Evolutionary conservation across 2,797 vertebrate genomes (phyloP).

Genomic region (Hoplostethus mediterraneus): DNA sequence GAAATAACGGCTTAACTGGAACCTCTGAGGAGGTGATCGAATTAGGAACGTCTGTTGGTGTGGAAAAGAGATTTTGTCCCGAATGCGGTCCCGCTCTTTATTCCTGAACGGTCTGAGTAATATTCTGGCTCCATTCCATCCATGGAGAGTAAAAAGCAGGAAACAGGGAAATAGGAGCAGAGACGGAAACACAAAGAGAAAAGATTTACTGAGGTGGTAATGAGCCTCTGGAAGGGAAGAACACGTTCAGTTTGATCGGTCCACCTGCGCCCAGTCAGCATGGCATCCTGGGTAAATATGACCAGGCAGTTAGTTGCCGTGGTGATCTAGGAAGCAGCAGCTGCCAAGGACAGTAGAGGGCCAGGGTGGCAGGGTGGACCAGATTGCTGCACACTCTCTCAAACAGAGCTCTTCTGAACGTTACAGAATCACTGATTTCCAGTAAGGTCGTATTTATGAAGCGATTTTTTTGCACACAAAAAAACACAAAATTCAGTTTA

Average conservation of each 20-base stretch:
- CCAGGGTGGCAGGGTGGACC: conserved; percentile 20
- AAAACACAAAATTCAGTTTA: neutral
- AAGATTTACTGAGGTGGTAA: conserved; percentile 70
- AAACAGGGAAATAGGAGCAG: conserved; percentile 55
- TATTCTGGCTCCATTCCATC: conserved; percentile 41
- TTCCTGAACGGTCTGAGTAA: conserved; percentile 35
- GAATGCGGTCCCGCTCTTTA: conserved; percentile 13
- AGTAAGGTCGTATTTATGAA: neutral
- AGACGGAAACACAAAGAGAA: conserved; percentile 54
- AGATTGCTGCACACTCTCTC: conserved; percentile 32
- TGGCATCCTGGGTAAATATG: conserved; percentile 65
- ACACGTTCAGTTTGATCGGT: conserved; percentile 50
- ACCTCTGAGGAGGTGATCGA: conserved; percentile 50
- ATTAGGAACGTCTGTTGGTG: conserved; percentile 56
- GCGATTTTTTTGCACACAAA: neutral
- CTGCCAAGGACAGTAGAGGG: conserved; percentile 49
- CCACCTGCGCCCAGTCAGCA: conserved; percentile 38
- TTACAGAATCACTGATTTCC: neutral
- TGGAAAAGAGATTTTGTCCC: conserved; percentile 41
- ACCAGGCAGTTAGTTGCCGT: conserved; percentile 55
- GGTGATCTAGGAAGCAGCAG: conserved; percentile 53
- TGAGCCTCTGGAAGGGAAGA: conserved; percentile 62
- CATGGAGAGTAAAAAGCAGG: conserved; percentile 32
- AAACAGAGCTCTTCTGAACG: neutral
- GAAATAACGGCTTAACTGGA: conserved; percentile 37